phyloP scores from a whole-genome alignment of 2,113 vertebrate species.

The Turdus rufiventris region DNA sequence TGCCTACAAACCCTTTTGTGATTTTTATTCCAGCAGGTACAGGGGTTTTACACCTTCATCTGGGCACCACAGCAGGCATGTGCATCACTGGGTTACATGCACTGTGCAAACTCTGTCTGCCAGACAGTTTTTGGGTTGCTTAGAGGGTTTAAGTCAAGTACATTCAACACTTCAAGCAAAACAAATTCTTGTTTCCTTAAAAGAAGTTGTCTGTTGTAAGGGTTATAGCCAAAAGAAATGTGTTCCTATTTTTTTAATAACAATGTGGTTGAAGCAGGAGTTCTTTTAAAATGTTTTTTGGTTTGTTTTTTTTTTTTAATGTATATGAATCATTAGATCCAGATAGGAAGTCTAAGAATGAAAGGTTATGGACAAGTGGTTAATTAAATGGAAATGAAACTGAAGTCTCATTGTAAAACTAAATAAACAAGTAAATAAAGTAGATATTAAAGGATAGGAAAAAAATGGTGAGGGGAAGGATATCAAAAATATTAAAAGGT shows the following conservation, averaged over 20 bases:
- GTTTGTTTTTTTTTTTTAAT: too few relatives aligned
- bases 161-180: not conserved
- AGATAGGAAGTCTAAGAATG: not conserved
- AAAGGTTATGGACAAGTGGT: not conserved
- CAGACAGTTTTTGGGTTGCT: not conserved
- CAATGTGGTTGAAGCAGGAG: not conserved
- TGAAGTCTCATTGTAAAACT: not conserved
- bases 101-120: not conserved
- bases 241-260: not conserved
- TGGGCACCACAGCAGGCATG: not conserved
- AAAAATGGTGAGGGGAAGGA: not conserved
- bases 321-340: not conserved
- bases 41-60: not conserved
- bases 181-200: not conserved
- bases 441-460: not conserved
- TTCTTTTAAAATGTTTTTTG: not conserved
- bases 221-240: not conserved
- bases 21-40: not conserved
- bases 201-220: not conserved
- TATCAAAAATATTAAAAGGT: not conserved
- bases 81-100: not conserved
- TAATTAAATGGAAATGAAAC: conserved; percentile 30
- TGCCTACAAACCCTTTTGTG: not conserved
- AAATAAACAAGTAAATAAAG: not conserved
- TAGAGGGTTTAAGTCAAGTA: not conserved